Percentiles rank a stretch among this genome's conserved stretches.
phyloP scores from a whole-genome alignment of 2,797 vertebrate genomes.

The Dipus sagitta region DNA sequence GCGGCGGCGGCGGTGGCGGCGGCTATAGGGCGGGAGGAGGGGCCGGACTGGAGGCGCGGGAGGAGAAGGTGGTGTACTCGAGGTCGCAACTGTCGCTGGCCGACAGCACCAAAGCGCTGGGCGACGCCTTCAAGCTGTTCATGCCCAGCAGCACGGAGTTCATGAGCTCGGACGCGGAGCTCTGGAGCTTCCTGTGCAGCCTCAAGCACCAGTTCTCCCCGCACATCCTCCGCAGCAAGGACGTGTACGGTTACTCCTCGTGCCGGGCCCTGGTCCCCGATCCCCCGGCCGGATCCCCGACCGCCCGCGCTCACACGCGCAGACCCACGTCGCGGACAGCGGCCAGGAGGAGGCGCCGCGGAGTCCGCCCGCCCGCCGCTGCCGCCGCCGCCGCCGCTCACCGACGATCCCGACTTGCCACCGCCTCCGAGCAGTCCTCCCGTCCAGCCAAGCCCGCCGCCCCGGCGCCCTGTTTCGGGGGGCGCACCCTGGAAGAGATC shows the following conservation, averaged over 20 bases:
- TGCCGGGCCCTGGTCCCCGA: slow-evolving; percentile 89
- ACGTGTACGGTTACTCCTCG: slow-evolving; percentile 90
- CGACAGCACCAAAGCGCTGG: slow-evolving; percentile 88
- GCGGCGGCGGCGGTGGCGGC: slow-evolving; percentile 79
- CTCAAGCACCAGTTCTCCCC: slow-evolving; percentile 91
- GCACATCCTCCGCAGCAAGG: slow-evolving; percentile 90
- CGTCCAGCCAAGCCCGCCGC: neutral
- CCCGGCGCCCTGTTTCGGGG: slow-evolving; percentile 70
- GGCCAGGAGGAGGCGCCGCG: slow-evolving; percentile 79
- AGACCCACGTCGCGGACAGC: slow-evolving; percentile 65
- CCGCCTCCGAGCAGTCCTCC: neutral
- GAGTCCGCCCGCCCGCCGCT: slow-evolving; percentile 34
- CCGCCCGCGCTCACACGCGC: slow-evolving; percentile 70
- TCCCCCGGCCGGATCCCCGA: slow-evolving; percentile 65
- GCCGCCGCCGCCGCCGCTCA: slow-evolving; percentile 1
- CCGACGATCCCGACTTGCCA: neutral
- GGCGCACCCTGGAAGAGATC: slow-evolving; percentile 87
- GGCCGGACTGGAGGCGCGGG: slow-evolving; percentile 70
- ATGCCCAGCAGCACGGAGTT: slow-evolving; percentile 90
- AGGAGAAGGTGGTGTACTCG: slow-evolving; percentile 90
- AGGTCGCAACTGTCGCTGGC: slow-evolving; percentile 88
- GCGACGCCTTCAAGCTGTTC: slow-evolving; percentile 90
- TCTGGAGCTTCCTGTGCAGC: slow-evolving; percentile 91
- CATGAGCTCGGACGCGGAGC: slow-evolving; percentile 91
- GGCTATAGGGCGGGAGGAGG: slow-evolving; percentile 47